phyloP scores from a whole-genome alignment of 1,140 invertebrate species.

The Manduca sexta region DNA sequence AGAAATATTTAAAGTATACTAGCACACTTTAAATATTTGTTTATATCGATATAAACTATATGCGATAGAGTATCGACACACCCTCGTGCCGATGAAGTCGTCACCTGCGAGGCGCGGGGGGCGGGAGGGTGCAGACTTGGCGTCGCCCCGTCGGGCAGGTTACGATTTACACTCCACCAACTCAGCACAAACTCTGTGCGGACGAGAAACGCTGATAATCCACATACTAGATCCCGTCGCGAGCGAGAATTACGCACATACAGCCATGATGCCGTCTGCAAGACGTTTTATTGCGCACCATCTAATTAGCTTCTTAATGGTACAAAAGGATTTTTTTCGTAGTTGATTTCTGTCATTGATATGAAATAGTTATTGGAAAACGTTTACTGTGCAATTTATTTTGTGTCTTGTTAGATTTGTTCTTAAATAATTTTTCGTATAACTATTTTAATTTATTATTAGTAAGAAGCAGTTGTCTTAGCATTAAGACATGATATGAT shows the following conservation, averaged over 20 bases:
- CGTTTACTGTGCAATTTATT: not conserved
- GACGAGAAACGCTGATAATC: conserved; percentile 67
- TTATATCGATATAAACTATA: not conserved
- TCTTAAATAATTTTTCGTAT: too few relatives aligned
- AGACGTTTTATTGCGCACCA: conserved; percentile 30
- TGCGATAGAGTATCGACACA: too few relatives aligned
- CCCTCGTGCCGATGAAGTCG: conserved; percentile 25
- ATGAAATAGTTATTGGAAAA: not conserved
- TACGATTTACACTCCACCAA: conserved; percentile 70
- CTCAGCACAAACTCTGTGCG: conserved; percentile 65
- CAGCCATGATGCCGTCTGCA: conserved; percentile 35
- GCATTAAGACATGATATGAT: too few relatives aligned
- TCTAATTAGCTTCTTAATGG: conserved; percentile 28
- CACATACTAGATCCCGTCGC: conserved; percentile 45
- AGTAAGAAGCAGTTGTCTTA: too few relatives aligned
- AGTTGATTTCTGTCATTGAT: too few relatives aligned
- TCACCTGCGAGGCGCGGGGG: conserved; percentile 54
- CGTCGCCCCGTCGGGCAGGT: conserved; percentile 67
- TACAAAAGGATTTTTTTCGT: too few relatives aligned
- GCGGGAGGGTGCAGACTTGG: conserved; percentile 39
- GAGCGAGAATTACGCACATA: conserved; percentile 60
- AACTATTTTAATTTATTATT: too few relatives aligned
- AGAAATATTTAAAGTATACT: too few relatives aligned
- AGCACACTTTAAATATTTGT: too few relatives aligned
- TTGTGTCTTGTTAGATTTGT: too few relatives aligned